Percentiles rank a stretch among this genome's conserved stretches.
These are phyloP conservation scores for Mimas tiliae DNA, from an alignment of 2,888 invertebrate genomes.

Conservation along the genomic window DNA sequence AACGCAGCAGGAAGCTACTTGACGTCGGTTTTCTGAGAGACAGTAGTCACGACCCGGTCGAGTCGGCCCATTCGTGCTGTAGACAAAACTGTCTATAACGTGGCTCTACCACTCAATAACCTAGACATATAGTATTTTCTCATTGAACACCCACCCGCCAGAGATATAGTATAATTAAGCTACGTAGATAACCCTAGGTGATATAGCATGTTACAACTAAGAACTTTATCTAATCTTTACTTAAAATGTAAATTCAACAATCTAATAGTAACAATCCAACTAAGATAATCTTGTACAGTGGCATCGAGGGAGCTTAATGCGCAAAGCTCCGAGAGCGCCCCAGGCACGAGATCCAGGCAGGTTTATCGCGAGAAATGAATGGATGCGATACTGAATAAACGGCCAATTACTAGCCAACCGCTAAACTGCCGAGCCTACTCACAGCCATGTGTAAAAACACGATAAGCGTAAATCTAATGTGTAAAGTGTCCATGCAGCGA, in stretches of 20 bases:
- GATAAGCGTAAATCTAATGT: conserved; percentile 78
- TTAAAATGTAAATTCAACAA: conserved; percentile 34
- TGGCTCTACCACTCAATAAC: too few species aligned
- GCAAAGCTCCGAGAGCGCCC: conserved; percentile 40
- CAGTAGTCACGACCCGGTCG: too few species aligned
- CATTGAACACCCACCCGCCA: conserved; percentile 13
- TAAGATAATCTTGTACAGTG: conserved; percentile 58
- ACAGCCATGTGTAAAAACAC: conserved; percentile 61
- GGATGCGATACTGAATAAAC: conserved; percentile 78
- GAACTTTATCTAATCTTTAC: conserved; percentile 31
- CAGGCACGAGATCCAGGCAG: conserved; percentile 53
- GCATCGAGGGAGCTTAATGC: conserved; percentile 55
- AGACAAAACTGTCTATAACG: too few species aligned
- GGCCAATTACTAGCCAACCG: conserved; percentile 73
- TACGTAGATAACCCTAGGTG: conserved; percentile 22
- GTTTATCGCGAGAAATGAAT: conserved; percentile 79
- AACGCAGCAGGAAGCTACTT: too few species aligned
- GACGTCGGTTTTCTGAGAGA: too few species aligned
- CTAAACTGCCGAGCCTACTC: conserved; percentile 71
- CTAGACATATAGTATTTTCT: conserved; percentile 6
- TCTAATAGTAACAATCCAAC: conserved; percentile 45
- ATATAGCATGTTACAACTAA: conserved; percentile 22
- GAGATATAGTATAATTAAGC: conserved; percentile 25
- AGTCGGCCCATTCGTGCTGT: too few species aligned
- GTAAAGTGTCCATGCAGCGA: conserved; percentile 46